Conservation (phyloP, 2,113 vertebrate species). For the Sclerurus mexicanus region DNA sequence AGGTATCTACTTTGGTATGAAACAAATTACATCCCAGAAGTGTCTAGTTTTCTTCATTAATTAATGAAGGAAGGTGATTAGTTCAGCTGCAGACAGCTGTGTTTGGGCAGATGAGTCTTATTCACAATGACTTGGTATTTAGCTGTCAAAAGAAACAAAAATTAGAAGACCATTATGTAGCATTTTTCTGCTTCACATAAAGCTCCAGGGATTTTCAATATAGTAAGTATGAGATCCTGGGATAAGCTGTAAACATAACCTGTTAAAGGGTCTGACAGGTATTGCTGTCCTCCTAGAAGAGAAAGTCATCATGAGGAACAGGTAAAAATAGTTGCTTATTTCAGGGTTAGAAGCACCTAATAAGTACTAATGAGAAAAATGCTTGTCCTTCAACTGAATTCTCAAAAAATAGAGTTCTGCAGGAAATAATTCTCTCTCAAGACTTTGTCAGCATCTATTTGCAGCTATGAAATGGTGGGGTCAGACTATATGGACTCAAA, state of each 20-base stretch:
- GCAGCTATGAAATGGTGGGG: background rate
- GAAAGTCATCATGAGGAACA: background rate
- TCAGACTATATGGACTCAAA: accelerated
- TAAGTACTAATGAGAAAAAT: background rate
- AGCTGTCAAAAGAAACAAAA: slow-evolving; percentile 71
- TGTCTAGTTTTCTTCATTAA: slow-evolving; percentile 8
- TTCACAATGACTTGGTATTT: slow-evolving; percentile 55
- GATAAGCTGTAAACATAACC: background rate
- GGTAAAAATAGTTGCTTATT: background rate
- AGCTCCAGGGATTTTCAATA: background rate
- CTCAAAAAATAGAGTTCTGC: background rate
- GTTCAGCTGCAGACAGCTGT: background rate
- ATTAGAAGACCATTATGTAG: slow-evolving; percentile 49
- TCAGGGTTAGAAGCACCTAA: background rate
- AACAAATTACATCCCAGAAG: background rate
- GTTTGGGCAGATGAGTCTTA: background rate
- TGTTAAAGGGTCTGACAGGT: background rate
- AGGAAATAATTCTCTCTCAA: background rate
- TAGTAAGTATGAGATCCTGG: background rate
- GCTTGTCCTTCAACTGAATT: background rate
- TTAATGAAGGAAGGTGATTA: slow-evolving; percentile 24
- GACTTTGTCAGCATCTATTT: background rate
- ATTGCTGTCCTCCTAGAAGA: background rate
- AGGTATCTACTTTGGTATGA: background rate
- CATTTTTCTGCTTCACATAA: slow-evolving; percentile 8